Evolutionary conservation across 2,113 vertebrate species (phyloP).

Genomic region (Gulo gulo): DNA sequence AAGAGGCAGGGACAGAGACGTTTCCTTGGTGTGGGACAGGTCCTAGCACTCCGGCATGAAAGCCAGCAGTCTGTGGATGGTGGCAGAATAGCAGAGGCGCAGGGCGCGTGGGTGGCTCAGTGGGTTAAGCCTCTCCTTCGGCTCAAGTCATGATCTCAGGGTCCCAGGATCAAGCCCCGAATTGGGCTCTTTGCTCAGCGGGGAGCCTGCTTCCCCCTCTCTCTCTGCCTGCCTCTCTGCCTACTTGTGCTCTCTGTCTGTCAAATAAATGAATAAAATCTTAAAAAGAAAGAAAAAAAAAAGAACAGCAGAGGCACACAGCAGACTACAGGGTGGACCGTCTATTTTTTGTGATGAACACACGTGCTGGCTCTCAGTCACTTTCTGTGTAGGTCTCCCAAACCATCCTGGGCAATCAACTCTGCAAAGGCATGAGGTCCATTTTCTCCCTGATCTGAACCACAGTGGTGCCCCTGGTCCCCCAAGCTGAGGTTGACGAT

Average conservation of each 20-base stretch:
- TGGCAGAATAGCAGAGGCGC: neutral
- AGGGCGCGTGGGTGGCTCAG: too few species aligned
- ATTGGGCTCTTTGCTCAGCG: too few species aligned
- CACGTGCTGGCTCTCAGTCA: neutral
- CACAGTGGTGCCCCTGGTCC: neutral
- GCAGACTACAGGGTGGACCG: accelerated
- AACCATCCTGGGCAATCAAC: too few species aligned
- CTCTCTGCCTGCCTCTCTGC: too few species aligned
- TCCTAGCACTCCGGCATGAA: accelerated
- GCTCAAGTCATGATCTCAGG: too few species aligned
- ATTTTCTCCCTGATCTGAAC: neutral
- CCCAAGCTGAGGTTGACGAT: neutral
- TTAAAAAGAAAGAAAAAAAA: too few species aligned
- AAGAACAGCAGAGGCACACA: neutral
- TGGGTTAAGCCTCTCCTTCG: too few species aligned
- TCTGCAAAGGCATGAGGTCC: accelerated
- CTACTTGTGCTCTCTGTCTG: too few species aligned
- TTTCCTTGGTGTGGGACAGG: neutral
- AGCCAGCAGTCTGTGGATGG: accelerated
- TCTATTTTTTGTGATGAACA: neutral
- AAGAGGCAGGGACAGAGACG: neutral
- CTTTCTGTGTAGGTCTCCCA: too few species aligned
- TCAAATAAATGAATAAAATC: too few species aligned
- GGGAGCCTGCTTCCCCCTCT: too few species aligned
- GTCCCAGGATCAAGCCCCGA: too few species aligned